These are phyloP conservation scores for Steinernema scapterisci DNA, from an alignment of 2,888 invertebrate genomes.

Conservation along the genomic window DNA sequence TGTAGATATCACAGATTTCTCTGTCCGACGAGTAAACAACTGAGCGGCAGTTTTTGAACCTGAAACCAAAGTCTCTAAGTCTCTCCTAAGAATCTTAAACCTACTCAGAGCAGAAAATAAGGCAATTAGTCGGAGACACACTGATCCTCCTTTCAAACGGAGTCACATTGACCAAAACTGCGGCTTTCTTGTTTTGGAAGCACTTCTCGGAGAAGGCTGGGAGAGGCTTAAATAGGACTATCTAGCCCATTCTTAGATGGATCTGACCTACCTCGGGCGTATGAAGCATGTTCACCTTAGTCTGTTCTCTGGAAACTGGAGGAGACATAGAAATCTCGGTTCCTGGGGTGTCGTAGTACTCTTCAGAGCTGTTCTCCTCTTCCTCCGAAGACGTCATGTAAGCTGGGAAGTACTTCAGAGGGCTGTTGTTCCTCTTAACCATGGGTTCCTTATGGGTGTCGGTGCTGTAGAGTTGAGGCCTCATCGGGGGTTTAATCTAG, in stretches of 20 bases:
- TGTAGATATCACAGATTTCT: slow-evolving; percentile 27
- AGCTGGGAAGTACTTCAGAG: slow-evolving; percentile 15
- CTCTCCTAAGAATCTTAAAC: too few species aligned
- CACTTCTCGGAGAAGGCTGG: slow-evolving; percentile 10
- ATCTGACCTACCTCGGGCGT: background rate
- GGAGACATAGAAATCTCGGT: background rate
- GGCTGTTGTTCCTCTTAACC: slow-evolving; percentile 22
- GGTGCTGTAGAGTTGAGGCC: background rate
- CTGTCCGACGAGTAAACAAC: slow-evolving; percentile 8
- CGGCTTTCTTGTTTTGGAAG: slow-evolving; percentile 3
- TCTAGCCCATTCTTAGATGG: background rate
- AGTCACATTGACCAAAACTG: slow-evolving; percentile 13
- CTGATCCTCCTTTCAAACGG: slow-evolving; percentile 10
- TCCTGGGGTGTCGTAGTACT: background rate
- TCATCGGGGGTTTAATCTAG: background rate
- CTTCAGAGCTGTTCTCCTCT: slow-evolving; percentile 13
- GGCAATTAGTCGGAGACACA: slow-evolving; percentile 8
- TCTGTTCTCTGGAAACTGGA: background rate
- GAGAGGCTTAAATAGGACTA: background rate
- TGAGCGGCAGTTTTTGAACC: slow-evolving; percentile 10
- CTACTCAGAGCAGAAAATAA: slow-evolving; percentile 23
- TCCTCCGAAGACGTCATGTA: slow-evolving; percentile 9
- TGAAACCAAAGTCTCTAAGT: background rate
- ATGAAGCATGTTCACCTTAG: slow-evolving; percentile 12
- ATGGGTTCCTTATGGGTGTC: background rate